Conservation (phyloP, 2,113 vertebrate species). For the Urocolius indicus region DNA sequence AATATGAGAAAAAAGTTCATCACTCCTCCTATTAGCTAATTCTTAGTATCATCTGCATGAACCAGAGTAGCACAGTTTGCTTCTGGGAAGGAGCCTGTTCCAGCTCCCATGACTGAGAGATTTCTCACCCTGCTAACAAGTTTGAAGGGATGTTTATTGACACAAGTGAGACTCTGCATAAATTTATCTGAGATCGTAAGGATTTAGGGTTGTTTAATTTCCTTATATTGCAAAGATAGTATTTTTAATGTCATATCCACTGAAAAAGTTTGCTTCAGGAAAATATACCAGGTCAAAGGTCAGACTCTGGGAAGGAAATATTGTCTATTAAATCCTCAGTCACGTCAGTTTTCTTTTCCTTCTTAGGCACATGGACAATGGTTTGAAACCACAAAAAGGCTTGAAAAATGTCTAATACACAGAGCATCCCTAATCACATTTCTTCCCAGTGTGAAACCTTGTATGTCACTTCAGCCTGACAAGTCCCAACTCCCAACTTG, state of each 20-base stretch:
- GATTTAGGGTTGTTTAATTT: not conserved
- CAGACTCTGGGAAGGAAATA: not conserved
- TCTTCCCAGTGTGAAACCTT: not conserved
- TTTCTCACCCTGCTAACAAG: not conserved
- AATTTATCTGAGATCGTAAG: not conserved
- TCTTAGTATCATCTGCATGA: slow-evolving; percentile 34
- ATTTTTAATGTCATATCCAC: not conserved
- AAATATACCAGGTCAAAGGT: not conserved
- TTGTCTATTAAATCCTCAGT: not conserved
- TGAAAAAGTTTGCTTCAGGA: not conserved
- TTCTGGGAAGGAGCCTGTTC: not conserved
- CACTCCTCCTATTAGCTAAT: slow-evolving; percentile 44
- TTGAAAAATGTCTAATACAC: not conserved
- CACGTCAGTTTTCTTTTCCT: not conserved
- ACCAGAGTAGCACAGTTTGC: not conserved
- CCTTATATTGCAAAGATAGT: not conserved
- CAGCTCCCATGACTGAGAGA: not conserved
- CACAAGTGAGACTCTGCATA: not conserved
- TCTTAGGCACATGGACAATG: not conserved
- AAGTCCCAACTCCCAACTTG: not conserved
- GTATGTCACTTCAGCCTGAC: not conserved
- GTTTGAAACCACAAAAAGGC: not conserved
- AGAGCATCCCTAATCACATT: slow-evolving; percentile 12
- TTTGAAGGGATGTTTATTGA: slow-evolving; percentile 18
- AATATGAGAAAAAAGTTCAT: not conserved